Conservation (phyloP, 2,888 invertebrate species). For the Endotricha flammealis region DNA sequence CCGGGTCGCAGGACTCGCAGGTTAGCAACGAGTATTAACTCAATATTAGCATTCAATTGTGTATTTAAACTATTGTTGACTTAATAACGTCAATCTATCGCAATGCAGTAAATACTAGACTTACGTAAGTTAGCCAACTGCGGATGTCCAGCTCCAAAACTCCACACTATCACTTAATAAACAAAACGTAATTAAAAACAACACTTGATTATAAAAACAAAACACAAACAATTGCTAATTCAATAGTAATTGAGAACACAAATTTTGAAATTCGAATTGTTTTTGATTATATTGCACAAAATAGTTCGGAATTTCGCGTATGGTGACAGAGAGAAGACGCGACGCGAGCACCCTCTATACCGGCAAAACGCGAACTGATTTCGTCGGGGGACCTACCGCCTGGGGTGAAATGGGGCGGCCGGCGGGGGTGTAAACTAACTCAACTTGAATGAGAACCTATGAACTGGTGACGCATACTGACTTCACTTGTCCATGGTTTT, state of each 20-base stretch:
- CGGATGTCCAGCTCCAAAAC: constrained; percentile 36
- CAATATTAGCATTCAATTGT: constrained; percentile 5
- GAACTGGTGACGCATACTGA: constrained; percentile 5
- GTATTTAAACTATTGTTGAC: too few relatives aligned
- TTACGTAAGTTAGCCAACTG: constrained; percentile 68
- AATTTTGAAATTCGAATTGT: constrained; percentile 39
- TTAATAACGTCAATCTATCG: constrained; percentile 37
- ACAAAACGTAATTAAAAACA: constrained; percentile 32
- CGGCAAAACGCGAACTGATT: constrained; percentile 49
- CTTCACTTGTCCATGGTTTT: too few relatives aligned
- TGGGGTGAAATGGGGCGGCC: constrained; percentile 45
- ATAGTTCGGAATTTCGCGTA: constrained; percentile 59
- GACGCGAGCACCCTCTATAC: constrained; percentile 32
- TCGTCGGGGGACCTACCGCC: constrained; percentile 33
- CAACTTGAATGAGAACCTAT: constrained; percentile 17
- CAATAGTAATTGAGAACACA: constrained; percentile 32
- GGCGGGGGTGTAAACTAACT: constrained; percentile 35
- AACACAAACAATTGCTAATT: constrained; percentile 26
- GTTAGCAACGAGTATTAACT: constrained; percentile 1
- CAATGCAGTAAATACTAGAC: constrained; percentile 66
- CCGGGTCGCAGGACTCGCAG: too few relatives aligned
- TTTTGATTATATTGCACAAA: constrained; percentile 61
- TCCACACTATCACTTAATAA: constrained; percentile 38
- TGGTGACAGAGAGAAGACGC: constrained; percentile 24
- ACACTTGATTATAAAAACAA: constrained; percentile 27